A percentile compares a stretch with the other conserved stretches of the same genome.
Conservation (phyloP, 2,113 vertebrate species). For the Ciconia maguari region DNA sequence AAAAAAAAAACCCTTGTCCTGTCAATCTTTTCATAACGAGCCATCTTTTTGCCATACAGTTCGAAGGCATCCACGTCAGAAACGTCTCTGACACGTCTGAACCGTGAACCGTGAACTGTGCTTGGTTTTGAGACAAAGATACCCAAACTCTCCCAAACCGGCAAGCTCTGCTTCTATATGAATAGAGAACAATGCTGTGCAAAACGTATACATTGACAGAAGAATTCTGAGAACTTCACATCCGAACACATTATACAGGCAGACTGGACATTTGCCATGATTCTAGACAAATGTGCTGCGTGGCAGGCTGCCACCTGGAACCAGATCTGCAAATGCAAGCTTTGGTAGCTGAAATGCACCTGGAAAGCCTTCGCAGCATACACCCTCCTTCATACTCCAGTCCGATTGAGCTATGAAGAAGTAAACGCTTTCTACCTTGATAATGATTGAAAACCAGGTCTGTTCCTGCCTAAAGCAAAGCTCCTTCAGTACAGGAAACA, state of each 20-base stretch:
- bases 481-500: neutral
- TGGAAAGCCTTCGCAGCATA: neutral
- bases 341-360: neutral
- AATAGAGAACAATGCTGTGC: neutral
- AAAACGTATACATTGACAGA: neutral
- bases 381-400: neutral
- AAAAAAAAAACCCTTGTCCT: neutral
- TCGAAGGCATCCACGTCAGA: rapidly evolving
- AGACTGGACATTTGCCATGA: neutral
- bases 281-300: neutral
- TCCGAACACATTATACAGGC: neutral
- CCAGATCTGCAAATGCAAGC: neutral
- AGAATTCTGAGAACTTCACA: neutral
- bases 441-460: neutral
- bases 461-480: neutral
- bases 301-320: neutral
- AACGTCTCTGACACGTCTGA: neutral
- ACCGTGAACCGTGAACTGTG: neutral
- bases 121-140: neutral
- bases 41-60: neutral
- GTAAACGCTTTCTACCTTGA: neutral
- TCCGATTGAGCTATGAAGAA: neutral
- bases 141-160: neutral
- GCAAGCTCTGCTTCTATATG: neutral
- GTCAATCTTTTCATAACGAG: neutral